Evolutionary conservation across 2,113 vertebrate species (phyloP).

Genomic region (Ceuthmochares aereus): DNA sequence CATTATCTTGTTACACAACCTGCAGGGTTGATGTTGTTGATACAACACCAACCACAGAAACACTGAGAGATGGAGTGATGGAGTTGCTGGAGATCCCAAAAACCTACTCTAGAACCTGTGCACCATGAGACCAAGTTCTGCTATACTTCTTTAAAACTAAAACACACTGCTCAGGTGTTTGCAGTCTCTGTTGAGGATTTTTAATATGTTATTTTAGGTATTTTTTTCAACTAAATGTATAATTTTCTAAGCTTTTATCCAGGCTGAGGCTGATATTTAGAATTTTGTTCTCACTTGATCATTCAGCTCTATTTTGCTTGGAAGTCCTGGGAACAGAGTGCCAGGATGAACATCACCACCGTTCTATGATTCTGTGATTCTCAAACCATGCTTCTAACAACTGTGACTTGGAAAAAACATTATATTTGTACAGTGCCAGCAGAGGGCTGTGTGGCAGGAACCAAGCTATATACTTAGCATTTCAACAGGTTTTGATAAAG

Average conservation of each 20-base stretch:
- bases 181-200: neutral
- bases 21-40: slow-evolving; percentile 7
- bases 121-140: neutral
- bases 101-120: neutral
- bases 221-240: neutral
- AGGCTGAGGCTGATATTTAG: neutral
- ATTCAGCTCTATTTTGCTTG: neutral
- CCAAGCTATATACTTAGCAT: neutral
- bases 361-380: neutral
- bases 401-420: neutral
- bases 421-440: neutral
- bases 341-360: too few species aligned
- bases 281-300: neutral
- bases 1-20: slow-evolving; percentile 33
- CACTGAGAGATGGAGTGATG: neutral
- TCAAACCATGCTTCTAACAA: neutral
- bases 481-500: neutral
- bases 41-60: neutral
- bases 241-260: neutral
- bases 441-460: neutral
- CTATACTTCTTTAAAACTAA: neutral
- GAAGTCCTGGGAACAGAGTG: too few species aligned
- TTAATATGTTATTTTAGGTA: neutral
- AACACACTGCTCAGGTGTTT: neutral
- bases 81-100: neutral